These are phyloP conservation scores for Pyrocephalus nanus DNA, from an alignment of 2,797 vertebrate genomes.

Conservation along the genomic window DNA sequence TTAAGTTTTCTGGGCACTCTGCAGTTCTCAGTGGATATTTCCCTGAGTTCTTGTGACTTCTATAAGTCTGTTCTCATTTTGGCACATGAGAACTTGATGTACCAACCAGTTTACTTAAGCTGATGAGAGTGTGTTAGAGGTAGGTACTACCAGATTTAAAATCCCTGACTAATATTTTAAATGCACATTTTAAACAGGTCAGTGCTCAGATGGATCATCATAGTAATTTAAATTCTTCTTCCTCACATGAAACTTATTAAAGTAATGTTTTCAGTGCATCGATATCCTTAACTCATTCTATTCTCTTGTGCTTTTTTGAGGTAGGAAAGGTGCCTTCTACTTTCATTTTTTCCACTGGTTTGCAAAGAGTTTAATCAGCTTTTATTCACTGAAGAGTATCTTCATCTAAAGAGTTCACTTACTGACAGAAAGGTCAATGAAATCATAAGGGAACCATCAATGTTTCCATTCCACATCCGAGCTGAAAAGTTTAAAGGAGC, in stretches of 20 bases:
- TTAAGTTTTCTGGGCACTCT: neutral
- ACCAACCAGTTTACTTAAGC: neutral
- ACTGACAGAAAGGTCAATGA: slow-evolving; percentile 19
- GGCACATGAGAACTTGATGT: neutral
- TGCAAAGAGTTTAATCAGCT: neutral
- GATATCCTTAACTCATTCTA: neutral
- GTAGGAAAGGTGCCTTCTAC: neutral
- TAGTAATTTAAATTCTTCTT: neutral
- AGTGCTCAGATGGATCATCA: neutral
- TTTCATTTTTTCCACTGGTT: neutral
- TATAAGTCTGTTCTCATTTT: neutral
- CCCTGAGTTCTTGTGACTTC: neutral
- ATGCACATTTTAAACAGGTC: neutral
- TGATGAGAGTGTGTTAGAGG: neutral
- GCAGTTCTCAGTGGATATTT: neutral
- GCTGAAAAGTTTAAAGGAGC: neutral
- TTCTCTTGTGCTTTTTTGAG: neutral
- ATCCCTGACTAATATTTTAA: neutral
- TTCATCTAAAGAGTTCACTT: neutral
- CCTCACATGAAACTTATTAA: neutral
- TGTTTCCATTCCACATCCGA: neutral
- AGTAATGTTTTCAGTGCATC: neutral
- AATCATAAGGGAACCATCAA: neutral
- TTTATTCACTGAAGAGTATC: slow-evolving; percentile 17
- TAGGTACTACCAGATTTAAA: neutral